A percentile compares a stretch with the other conserved stretches of the same genome.
These are phyloP conservation scores for Hesperophylax magnus DNA, from an alignment of 1,140 invertebrate species.

Conservation along the genomic window DNA sequence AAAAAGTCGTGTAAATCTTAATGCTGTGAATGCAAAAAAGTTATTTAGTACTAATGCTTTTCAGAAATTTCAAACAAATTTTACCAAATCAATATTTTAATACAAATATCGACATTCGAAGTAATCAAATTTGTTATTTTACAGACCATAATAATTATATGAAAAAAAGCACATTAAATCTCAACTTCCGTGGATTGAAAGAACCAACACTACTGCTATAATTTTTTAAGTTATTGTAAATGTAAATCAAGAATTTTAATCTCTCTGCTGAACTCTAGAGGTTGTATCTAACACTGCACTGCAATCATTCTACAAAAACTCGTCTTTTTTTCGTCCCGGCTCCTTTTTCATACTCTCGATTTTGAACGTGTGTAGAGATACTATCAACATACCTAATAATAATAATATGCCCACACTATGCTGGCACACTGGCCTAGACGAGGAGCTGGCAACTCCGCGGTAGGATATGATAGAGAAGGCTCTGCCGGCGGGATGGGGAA, in stretches of 20 bases:
- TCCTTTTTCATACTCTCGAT: constrained; percentile 30
- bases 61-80: too few relatives aligned
- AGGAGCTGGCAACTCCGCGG: constrained; percentile 34
- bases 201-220: too few relatives aligned
- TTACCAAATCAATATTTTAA: too few relatives aligned
- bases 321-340: constrained; percentile 13
- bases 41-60: too few relatives aligned
- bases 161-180: too few relatives aligned
- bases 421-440: constrained; percentile 40
- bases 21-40: too few relatives aligned
- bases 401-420: not conserved
- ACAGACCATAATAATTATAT: too few relatives aligned
- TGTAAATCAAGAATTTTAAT: not conserved
- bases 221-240: too few relatives aligned
- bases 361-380: constrained; percentile 23
- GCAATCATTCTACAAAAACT: constrained; percentile 17
- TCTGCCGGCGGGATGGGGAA: not conserved
- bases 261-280: not conserved
- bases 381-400: not conserved
- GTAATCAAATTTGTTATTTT: too few relatives aligned
- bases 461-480: not conserved
- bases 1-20: too few relatives aligned
- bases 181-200: too few relatives aligned
- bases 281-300: not conserved
- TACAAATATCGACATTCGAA: too few relatives aligned